Evolutionary conservation across 2,888 invertebrate genomes (phyloP).

Genomic region (Drosophila setosimentum): DNA sequence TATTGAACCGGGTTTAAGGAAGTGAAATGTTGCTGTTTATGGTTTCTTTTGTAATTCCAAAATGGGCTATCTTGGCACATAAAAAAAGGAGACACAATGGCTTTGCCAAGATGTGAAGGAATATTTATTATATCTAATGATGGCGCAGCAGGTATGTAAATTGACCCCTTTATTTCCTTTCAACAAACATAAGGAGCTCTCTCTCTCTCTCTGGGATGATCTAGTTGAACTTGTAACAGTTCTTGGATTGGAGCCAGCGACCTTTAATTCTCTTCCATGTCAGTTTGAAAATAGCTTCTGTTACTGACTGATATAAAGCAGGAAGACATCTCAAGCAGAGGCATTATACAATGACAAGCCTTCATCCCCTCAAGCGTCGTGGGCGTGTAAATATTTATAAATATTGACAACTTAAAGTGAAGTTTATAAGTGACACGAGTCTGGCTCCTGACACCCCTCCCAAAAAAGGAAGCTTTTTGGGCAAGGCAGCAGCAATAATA

Average conservation of each 20-base stretch:
- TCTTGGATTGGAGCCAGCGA: not conserved
- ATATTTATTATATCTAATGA: slow-evolving; percentile 64
- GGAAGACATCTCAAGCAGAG: slow-evolving; percentile 1
- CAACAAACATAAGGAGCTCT: not conserved
- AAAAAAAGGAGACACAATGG: slow-evolving; percentile 6
- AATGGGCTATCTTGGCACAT: slow-evolving; percentile 18
- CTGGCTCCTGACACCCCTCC: slow-evolving; percentile 35
- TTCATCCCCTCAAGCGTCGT: slow-evolving; percentile 23
- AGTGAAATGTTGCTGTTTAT: slow-evolving; percentile 68
- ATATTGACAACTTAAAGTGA: slow-evolving; percentile 80
- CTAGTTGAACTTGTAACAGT: not conserved
- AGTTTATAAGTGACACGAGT: slow-evolving; percentile 75
- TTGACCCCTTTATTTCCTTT: slow-evolving; percentile 7
- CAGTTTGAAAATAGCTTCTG: slow-evolving; percentile 12
- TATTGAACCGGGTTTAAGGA: slow-evolving; percentile 53
- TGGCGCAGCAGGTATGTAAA: slow-evolving; percentile 35
- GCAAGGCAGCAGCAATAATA: slow-evolving; percentile 34
- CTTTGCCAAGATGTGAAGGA: slow-evolving; percentile 41
- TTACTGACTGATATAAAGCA: slow-evolving; percentile 23
- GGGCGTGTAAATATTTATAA: slow-evolving; percentile 76
- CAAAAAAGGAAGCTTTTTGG: slow-evolving; percentile 66
- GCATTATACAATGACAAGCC: slow-evolving; percentile 2
- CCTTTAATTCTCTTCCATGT: not conserved
- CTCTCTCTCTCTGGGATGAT: not conserved
- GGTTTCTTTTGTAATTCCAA: slow-evolving; percentile 56